Evolutionary conservation across 2,797 vertebrate species (phyloP).

Genomic region (Parotocinclus haroldoi): DNA sequence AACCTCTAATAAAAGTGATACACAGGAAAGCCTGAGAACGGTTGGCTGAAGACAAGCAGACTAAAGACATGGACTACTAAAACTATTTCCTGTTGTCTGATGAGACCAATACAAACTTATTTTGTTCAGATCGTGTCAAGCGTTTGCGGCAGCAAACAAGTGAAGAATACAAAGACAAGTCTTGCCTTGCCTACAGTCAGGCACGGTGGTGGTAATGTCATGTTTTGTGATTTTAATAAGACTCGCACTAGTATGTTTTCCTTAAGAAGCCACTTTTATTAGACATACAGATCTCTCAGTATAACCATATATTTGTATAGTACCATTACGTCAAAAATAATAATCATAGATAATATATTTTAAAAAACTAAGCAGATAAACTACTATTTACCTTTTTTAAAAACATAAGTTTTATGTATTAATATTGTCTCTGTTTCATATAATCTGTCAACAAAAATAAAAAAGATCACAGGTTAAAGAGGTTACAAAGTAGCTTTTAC

Average conservation of each 20-base stretch:
- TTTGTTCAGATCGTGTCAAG: no score
- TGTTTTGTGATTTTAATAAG: neutral
- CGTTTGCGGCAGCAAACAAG: no score
- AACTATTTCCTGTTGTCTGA: no score
- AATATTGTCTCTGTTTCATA: slow-evolving; percentile 53
- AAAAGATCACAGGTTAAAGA: slow-evolving; percentile 60
- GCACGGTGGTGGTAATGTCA: no score
- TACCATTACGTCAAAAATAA: slow-evolving; percentile 74
- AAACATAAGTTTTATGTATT: slow-evolving; percentile 64
- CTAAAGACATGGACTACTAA: no score
- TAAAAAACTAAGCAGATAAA: slow-evolving; percentile 75
- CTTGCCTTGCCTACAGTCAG: no score
- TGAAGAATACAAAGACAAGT: no score
- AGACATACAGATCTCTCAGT: slow-evolving; percentile 68
- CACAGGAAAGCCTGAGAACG: no score
- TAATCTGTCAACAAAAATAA: slow-evolving; percentile 61
- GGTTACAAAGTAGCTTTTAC: slow-evolving; percentile 58
- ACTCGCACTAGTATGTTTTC: slow-evolving; percentile 46
- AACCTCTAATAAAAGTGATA: no score
- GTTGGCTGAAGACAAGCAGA: no score
- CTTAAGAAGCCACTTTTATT: slow-evolving; percentile 67
- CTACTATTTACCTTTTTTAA: slow-evolving; percentile 68
- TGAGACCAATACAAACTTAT: no score
- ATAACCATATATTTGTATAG: slow-evolving; percentile 57
- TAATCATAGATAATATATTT: slow-evolving; percentile 63